These are phyloP conservation scores for Musca domestica DNA, from an alignment of 1,140 invertebrate genomes.

Conservation along the genomic window DNA sequence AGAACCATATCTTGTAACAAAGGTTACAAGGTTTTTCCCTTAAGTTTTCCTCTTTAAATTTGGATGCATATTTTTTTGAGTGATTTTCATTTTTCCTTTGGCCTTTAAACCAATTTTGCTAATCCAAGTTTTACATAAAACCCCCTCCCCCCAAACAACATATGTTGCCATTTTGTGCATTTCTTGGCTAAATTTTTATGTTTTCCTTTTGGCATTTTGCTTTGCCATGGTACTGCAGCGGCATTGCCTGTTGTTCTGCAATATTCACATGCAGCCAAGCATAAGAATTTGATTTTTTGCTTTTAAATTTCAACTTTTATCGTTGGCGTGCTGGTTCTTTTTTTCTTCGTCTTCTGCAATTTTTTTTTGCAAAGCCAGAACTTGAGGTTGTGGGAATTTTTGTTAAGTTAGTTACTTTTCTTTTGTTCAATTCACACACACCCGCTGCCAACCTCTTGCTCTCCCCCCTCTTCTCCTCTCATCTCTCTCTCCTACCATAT, in stretches of 20 bases:
- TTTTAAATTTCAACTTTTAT: no score
- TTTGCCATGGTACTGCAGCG: background rate
- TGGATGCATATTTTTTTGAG: no score
- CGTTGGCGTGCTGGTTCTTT: background rate
- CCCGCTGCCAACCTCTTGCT: background rate
- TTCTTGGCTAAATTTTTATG: background rate
- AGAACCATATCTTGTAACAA: no score
- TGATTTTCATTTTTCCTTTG: no score
- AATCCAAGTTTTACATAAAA: no score
- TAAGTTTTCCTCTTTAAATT: no score
- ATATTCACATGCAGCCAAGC: constrained; percentile 20
- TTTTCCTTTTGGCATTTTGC: constrained; percentile 2
- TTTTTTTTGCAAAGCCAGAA: constrained; percentile 13
- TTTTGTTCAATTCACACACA: background rate
- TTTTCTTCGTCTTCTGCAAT: background rate
- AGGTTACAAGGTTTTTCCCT: no score
- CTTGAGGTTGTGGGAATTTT: constrained; percentile 13
- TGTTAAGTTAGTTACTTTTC: background rate
- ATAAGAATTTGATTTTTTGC: constrained; percentile 17
- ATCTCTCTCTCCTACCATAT: background rate
- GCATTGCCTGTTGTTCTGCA: background rate
- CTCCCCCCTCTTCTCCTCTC: background rate
- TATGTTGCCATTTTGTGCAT: background rate
- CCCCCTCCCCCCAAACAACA: no score
- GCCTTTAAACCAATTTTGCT: no score